These are phyloP conservation scores for Pseudocheirus occidentalis DNA, from an alignment of 2,797 vertebrate genomes.

Conservation along the genomic window DNA sequence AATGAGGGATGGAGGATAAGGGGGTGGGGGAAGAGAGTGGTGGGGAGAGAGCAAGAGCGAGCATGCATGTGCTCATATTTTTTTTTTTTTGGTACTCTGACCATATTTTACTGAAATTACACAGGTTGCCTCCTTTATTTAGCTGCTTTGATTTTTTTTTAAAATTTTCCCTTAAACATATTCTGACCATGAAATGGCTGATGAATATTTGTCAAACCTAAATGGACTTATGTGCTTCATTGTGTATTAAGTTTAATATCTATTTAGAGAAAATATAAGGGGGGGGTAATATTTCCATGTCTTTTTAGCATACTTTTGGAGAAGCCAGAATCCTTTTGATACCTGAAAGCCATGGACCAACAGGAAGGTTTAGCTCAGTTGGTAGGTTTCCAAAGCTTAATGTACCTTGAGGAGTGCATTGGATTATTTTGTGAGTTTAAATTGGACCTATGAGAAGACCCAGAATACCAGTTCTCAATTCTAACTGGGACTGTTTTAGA, in stretches of 20 bases:
- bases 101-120: not conserved
- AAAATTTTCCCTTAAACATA: not conserved
- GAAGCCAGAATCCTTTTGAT: not conserved
- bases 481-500: not conserved
- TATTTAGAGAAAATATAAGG: not conserved
- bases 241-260: not conserved
- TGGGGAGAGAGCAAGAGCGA: not conserved
- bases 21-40: not conserved
- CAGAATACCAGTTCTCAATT: not conserved
- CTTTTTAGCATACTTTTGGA: not conserved
- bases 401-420: too few relatives aligned
- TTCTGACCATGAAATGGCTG: not conserved
- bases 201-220: not conserved
- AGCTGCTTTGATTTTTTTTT: not conserved
- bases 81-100: not conserved
- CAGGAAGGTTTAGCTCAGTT: not conserved
- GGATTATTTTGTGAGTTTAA: not conserved
- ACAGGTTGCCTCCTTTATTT: fast-evolving
- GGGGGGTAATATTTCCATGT: not conserved
- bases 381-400: too few relatives aligned
- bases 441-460: not conserved
- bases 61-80: fast-evolving
- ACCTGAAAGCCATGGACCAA: not conserved
- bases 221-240: not conserved
- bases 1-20: too few relatives aligned